These are phyloP conservation scores for Apamea epomidion DNA, from an alignment of 2,888 invertebrate species.

Conservation along the genomic window DNA sequence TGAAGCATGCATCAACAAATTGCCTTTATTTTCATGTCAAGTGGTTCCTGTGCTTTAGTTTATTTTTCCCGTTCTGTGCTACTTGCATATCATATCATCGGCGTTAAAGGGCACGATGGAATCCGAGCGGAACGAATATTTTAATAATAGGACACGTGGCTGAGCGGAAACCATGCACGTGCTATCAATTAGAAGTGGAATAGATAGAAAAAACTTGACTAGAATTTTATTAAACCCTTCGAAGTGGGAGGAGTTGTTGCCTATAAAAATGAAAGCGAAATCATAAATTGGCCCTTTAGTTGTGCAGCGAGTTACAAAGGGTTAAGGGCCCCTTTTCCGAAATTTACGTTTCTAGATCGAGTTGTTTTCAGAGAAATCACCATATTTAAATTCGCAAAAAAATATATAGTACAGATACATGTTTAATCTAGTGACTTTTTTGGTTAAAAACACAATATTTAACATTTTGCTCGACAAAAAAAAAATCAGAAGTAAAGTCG, in stretches of 20 bases:
- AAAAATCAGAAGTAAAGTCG: too few species aligned
- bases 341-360: too few species aligned
- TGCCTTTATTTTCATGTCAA: conserved; percentile 81
- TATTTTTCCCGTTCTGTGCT: conserved; percentile 68
- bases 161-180: conserved; percentile 87
- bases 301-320: conserved; percentile 37
- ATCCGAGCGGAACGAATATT: conserved; percentile 83
- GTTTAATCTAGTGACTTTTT: too few species aligned
- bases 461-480: too few species aligned
- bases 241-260: conserved; percentile 76
- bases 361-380: too few species aligned
- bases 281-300: conserved; percentile 68
- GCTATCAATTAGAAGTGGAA: conserved; percentile 87
- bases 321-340: too few species aligned
- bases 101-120: conserved; percentile 71
- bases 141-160: conserved; percentile 88
- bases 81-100: conserved; percentile 73
- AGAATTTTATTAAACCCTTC: conserved; percentile 75
- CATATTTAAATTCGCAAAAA: too few species aligned
- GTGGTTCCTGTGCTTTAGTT: conserved; percentile 75
- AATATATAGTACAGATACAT: too few species aligned
- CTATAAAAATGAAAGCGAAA: conserved; percentile 72
- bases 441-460: too few species aligned
- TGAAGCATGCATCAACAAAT: conserved; percentile 70
- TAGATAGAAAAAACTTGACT: conserved; percentile 78